Percentiles rank a stretch among this genome's conserved stretches.
Conservation (phyloP, 2,888 invertebrate genomes). For the Diarsia dahlii region DNA sequence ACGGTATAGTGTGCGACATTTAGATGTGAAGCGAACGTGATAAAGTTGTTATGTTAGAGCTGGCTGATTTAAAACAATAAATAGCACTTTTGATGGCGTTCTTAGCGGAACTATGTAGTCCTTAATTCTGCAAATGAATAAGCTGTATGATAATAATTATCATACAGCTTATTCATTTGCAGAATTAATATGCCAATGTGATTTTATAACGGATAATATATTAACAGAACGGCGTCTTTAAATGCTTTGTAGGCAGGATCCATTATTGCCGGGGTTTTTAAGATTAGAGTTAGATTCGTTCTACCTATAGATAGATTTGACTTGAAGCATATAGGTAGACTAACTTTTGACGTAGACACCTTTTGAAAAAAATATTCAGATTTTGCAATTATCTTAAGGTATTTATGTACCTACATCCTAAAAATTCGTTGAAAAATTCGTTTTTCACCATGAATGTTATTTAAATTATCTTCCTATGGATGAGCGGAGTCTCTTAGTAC, state of each 20-base stretch:
- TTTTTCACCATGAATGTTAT: no score
- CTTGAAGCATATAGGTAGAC: background rate
- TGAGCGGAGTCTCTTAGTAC: no score
- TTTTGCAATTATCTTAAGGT: background rate
- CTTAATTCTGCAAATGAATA: background rate
- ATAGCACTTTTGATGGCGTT: background rate
- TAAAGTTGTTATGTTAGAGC: constrained; percentile 41
- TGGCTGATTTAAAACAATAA: background rate
- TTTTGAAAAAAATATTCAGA: background rate
- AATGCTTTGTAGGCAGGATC: background rate
- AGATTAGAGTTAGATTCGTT: background rate
- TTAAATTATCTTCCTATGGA: no score
- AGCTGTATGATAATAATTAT: background rate
- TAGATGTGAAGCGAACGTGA: constrained; percentile 11
- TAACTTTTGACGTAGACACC: background rate
- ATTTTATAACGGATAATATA: background rate
- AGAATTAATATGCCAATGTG: no score
- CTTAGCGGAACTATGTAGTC: background rate
- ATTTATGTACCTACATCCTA: no score
- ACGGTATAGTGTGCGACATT: constrained; percentile 42
- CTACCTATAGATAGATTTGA: background rate
- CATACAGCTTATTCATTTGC: no score
- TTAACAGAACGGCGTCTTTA: background rate
- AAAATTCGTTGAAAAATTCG: no score
- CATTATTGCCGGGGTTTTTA: background rate